These are phyloP conservation scores for Harpia harpyja DNA, from an alignment of 2,797 vertebrate genomes.

Conservation along the genomic window DNA sequence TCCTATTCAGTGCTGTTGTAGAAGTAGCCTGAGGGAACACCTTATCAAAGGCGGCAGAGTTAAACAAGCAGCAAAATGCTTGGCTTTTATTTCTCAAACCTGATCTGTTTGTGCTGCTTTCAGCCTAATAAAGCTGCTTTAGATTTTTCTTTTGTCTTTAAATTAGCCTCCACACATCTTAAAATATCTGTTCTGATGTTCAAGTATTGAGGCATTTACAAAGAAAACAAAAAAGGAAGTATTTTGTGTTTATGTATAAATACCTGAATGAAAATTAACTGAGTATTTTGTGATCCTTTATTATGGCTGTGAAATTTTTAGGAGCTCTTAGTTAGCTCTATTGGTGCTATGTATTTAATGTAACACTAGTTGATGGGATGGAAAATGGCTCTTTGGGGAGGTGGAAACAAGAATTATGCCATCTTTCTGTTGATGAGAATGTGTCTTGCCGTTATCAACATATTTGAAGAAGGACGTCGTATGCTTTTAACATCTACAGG, in stretches of 20 bases:
- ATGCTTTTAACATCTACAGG: neutral
- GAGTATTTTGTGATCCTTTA: neutral
- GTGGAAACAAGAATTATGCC: neutral
- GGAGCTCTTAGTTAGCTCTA: neutral
- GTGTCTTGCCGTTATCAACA: neutral
- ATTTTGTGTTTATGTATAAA: neutral
- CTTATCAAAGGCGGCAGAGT: neutral
- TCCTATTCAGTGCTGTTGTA: neutral
- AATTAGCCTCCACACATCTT: neutral
- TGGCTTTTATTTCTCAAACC: neutral
- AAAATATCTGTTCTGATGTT: neutral
- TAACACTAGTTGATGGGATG: neutral
- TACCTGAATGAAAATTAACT: neutral
- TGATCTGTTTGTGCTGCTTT: neutral
- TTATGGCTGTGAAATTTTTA: neutral
- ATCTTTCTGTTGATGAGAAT: neutral
- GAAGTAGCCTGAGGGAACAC: neutral
- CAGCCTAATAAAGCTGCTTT: neutral
- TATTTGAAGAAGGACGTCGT: neutral
- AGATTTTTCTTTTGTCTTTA: neutral
- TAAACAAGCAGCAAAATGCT: neutral
- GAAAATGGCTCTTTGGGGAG: neutral
- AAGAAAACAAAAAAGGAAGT: neutral
- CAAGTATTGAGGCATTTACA: neutral
- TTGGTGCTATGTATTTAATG: neutral